A percentile compares a stretch with the other conserved stretches of the same genome.
Evolutionary conservation across 1,140 invertebrate species (phyloP).

Genomic region (Pogonomyrmex californicus): DNA sequence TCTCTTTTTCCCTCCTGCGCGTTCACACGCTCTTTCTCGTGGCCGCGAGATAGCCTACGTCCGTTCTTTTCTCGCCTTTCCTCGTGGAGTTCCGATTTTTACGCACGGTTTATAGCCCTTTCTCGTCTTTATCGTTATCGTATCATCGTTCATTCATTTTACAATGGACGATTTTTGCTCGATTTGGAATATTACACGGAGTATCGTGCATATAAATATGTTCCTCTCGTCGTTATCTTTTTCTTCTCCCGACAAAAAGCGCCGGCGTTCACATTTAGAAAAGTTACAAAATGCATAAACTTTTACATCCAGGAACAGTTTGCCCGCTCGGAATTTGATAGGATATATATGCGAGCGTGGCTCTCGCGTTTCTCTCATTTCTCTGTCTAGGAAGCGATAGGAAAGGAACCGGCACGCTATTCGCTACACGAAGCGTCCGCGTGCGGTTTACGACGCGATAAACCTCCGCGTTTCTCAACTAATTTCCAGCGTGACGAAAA

Average conservation of each 20-base stretch:
- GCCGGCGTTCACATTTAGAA: not conserved
- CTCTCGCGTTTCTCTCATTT: not conserved
- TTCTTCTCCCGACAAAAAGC: not conserved
- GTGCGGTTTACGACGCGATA: constrained; percentile 69
- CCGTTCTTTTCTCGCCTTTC: not conserved
- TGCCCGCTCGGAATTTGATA: not conserved
- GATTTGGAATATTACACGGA: not conserved
- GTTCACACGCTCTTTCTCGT: too few relatives aligned
- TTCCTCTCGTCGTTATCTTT: not conserved
- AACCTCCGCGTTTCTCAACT: constrained; percentile 69
- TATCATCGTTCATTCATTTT: not conserved
- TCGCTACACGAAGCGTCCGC: constrained; percentile 36
- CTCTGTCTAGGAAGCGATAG: not conserved
- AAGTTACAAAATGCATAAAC: not conserved
- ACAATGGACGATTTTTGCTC: not conserved
- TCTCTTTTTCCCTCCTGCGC: constrained; percentile 9
- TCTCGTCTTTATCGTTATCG: not conserved
- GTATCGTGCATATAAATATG: not conserved
- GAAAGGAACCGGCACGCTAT: constrained; percentile 11
- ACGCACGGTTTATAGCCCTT: too few relatives aligned
- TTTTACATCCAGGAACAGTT: not conserved
- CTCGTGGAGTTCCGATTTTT: not conserved
- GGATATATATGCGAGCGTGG: too few relatives aligned
- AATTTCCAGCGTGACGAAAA: constrained; percentile 75
- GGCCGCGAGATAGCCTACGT: not conserved